A percentile compares a stretch with the other conserved stretches of the same genome.
phyloP scores from a whole-genome alignment of 1,140 invertebrate species.

The Diplogasteroides magnus region DNA sequence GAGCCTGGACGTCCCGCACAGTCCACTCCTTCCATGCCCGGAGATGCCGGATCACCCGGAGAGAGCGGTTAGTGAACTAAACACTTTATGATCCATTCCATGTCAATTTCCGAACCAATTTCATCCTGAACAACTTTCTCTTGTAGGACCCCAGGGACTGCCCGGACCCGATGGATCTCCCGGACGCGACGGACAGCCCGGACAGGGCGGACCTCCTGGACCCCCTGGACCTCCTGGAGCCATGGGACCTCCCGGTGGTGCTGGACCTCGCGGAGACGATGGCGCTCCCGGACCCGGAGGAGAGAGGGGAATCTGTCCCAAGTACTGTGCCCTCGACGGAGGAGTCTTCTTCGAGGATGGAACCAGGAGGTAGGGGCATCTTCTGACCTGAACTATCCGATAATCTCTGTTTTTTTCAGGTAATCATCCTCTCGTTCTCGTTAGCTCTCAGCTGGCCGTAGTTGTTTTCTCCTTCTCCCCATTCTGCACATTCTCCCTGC shows the following conservation, averaged over 20 bases:
- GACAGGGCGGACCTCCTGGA: constrained; percentile 42
- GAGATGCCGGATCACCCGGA: constrained; percentile 21
- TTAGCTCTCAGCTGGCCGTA: not conserved
- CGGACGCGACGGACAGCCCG: constrained; percentile 37
- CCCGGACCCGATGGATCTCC: constrained; percentile 23
- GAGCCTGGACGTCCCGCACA: constrained; percentile 26
- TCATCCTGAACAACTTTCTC: not conserved
- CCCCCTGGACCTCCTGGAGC: constrained; percentile 38
- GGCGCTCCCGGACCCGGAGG: constrained; percentile 27
- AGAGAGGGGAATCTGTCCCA: constrained; percentile 37
- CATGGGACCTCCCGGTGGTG: constrained; percentile 15
- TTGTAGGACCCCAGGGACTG: constrained; percentile 24
- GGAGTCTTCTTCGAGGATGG: constrained; percentile 43
- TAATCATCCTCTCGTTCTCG: constrained; percentile 8
- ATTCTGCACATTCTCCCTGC: too few relatives aligned
- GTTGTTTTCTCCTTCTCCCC: too few relatives aligned
- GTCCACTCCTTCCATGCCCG: constrained; percentile 19
- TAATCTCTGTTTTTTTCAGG: constrained; percentile 3
- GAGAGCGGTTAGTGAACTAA: constrained; percentile 23
- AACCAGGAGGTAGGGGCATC: constrained; percentile 32
- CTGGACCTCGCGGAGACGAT: constrained; percentile 16
- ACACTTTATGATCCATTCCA: not conserved
- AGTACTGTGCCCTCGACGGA: constrained; percentile 39
- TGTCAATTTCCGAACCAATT: constrained; percentile 33
- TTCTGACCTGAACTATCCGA: constrained; percentile 9